Evolutionary conservation across 2,797 vertebrate species (phyloP), one percentile per base, ranked within the genome.

Genomic region (Diplodus puntazzo): DNA sequence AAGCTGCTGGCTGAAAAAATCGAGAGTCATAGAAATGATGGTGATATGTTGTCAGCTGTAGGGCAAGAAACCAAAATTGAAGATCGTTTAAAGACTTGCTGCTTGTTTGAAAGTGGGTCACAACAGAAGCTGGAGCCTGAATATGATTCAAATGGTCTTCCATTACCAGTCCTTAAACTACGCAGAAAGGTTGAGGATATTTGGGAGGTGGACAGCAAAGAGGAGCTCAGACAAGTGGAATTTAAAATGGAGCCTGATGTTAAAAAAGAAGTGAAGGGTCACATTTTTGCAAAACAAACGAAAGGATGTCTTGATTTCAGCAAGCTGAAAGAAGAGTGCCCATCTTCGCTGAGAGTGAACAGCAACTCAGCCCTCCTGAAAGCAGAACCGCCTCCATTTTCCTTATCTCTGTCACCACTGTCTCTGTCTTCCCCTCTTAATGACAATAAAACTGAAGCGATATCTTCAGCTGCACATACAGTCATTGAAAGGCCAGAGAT

Each of bases 371-470:
- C 60, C 59, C 18, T 73, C 11, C 61, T 82, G 20, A 94, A 91
- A 81, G 78, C 86, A 1, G 94, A 95, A 18, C 82, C 82, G 1
- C 94, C 89, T 0, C 83, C 88, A 3, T 89, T 95, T 58, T 93
- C 91, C 25, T 79, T 96, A 76, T 95, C 95, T 16, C 94, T 96
- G 14, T 96, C 95, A 0, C 93, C 95, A 0, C 85, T 96, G 70
- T 94, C 95, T 0, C 88, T 96, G 64, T 92, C 94, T 3, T 96
- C 95, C 3, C 93, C 94, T 0, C 87, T 92, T 27, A 88, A 79
- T 21, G 92, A 95, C 42, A 87, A 25, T 64, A 87, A 81, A 73
- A 16, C 77, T 1, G 89, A 93, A 50, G 88, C 42, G 27, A 25
- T 21, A 30, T 72, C 71, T 7, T 48, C 76, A 0, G 75, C 64